Percentiles rank a stretch among this genome's conserved stretches.
phyloP scores from a whole-genome alignment of 2,797 vertebrate species.

The Sebastes nivosus region DNA sequence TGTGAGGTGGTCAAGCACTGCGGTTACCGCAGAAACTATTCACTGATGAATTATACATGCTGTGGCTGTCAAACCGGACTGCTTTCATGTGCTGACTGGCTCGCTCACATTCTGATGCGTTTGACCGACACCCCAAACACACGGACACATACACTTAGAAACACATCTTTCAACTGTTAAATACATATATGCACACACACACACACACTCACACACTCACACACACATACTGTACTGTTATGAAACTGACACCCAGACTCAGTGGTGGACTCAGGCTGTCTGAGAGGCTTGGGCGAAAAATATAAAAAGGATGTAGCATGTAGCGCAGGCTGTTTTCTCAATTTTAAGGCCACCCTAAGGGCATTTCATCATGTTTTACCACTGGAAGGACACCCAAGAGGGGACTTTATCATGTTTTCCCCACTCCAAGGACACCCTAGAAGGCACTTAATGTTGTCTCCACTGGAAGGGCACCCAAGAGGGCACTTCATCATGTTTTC shows the following conservation, averaged over 20 bases:
- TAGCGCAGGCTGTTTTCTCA: too few species aligned
- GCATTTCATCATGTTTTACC: too few species aligned
- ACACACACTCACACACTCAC: too few species aligned
- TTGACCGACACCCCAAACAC: not conserved
- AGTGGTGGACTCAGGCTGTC: too few species aligned
- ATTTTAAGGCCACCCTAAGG: too few species aligned
- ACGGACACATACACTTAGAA: not conserved
- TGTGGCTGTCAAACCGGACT: not conserved
- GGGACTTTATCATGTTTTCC: too few species aligned
- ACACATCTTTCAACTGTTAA: not conserved
- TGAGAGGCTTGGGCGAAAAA: too few species aligned
- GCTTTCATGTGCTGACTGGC: conserved; percentile 4
- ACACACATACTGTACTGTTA: not conserved
- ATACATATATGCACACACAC: not conserved
- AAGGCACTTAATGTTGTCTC: too few species aligned
- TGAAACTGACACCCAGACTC: not conserved
- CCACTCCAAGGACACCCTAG: accelerated
- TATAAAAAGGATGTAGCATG: too few species aligned
- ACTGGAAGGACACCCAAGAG: too few species aligned
- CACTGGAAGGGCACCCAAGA: too few species aligned
- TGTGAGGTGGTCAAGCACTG: conserved; percentile 14
- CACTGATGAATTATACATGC: conserved; percentile 3
- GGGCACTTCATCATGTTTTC: too few species aligned
- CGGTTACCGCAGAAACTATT: not conserved
- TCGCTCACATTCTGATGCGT: not conserved